phyloP scores from a whole-genome alignment of 2,113 vertebrate genomes.

The Stigmatopora nigra region DNA sequence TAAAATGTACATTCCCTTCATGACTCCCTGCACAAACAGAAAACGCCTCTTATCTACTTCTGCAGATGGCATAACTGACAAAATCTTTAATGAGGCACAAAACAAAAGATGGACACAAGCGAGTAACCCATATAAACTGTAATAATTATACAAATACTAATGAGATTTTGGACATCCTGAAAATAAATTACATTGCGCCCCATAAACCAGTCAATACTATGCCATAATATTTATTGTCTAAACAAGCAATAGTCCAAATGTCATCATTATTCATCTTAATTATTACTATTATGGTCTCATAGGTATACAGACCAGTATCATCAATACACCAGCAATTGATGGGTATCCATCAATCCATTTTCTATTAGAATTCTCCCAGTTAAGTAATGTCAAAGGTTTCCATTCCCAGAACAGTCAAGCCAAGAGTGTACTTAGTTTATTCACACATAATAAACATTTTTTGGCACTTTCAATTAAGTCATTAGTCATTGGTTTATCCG shows the following conservation, averaged over 20 bases:
- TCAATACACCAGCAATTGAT: not conserved
- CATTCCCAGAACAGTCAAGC: not conserved
- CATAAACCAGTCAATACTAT: slow-evolving; percentile 4
- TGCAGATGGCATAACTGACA: slow-evolving; percentile 32
- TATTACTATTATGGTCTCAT: slow-evolving; percentile 6
- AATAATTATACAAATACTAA: slow-evolving; percentile 7
- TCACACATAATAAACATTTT: not conserved
- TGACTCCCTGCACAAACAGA: slow-evolving; percentile 26
- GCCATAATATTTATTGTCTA: slow-evolving; percentile 6
- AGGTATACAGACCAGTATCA: slow-evolving; percentile 2
- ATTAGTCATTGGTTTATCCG: not conserved
- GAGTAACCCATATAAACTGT: slow-evolving; percentile 12
- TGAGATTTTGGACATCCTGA: not conserved
- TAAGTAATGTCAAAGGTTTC: not conserved
- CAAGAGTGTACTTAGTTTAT: not conserved
- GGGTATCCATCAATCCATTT: not conserved
- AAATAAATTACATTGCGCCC: slow-evolving; percentile 3
- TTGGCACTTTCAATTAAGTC: not conserved
- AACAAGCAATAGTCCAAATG: not conserved
- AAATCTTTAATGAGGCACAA: slow-evolving; percentile 17
- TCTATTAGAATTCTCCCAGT: not conserved
- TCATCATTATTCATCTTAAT: slow-evolving; percentile 17
- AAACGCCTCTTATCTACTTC: slow-evolving; percentile 18
- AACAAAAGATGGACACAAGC: slow-evolving; percentile 7
- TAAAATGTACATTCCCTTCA: slow-evolving; percentile 28